These are phyloP conservation scores for Rhingia campestris DNA, from an alignment of 2,888 invertebrate genomes.

Conservation along the genomic window DNA sequence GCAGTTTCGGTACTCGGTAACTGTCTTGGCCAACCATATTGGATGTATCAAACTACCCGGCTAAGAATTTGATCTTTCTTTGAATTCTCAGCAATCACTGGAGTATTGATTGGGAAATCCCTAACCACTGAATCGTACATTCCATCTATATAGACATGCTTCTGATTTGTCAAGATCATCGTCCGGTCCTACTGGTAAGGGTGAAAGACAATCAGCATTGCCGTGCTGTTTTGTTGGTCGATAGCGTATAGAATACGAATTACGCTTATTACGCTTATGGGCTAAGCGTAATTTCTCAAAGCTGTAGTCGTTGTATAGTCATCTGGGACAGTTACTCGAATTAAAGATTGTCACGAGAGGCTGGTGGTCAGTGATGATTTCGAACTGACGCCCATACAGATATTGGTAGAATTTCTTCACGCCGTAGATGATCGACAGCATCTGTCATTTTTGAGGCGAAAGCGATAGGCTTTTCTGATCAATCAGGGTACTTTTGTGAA, in stretches of 20 bases:
- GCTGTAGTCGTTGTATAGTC: constrained; percentile 57
- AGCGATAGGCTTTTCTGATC: constrained; percentile 51
- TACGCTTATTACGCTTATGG: too few relatives aligned
- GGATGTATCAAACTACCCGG: too few relatives aligned
- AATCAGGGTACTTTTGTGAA: constrained; percentile 40
- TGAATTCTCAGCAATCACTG: constrained; percentile 10
- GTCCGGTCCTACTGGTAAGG: constrained; percentile 28
- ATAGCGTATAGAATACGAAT: constrained; percentile 38
- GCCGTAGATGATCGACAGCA: constrained; percentile 47
- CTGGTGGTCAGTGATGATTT: constrained; percentile 55
- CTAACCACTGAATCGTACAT: constrained; percentile 22
- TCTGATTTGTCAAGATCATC: constrained; percentile 12
- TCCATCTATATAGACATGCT: not conserved
- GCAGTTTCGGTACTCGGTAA: too few relatives aligned
- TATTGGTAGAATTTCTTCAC: constrained; percentile 52
- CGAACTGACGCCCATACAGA: constrained; percentile 51
- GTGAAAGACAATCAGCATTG: constrained; percentile 38
- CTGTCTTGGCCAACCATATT: too few relatives aligned
- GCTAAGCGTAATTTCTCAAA: constrained; percentile 54
- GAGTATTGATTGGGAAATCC: constrained; percentile 8
- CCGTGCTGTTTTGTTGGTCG: constrained; percentile 31
- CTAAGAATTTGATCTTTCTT: too few relatives aligned
- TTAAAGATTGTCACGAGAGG: constrained; percentile 49
- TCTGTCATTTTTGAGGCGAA: constrained; percentile 62
- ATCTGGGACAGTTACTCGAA: constrained; percentile 55